Percentiles rank a stretch among this genome's conserved stretches.
Evolutionary conservation across 2,113 vertebrate genomes (phyloP).

Genomic region (Bubo bubo): DNA sequence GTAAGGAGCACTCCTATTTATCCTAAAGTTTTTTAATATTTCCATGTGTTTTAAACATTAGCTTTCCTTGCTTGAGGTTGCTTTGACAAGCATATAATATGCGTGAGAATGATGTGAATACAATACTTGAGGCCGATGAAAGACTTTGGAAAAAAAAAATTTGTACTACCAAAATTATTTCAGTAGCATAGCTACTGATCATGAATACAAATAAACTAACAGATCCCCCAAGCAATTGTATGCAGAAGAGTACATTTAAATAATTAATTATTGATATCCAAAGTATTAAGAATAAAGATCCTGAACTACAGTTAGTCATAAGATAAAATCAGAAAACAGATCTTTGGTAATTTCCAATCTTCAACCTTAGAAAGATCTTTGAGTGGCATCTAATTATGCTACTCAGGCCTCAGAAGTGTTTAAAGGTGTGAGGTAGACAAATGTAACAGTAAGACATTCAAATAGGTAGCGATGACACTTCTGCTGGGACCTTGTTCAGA

Average conservation of each 20-base stretch:
- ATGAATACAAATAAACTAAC: conserved; percentile 41
- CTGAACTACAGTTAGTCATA: neutral
- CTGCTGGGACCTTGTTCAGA: neutral
- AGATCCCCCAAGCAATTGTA: neutral
- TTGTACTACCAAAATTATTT: neutral
- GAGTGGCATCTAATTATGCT: neutral
- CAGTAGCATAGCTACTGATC: neutral
- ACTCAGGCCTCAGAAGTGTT: neutral
- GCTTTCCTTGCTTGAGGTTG: neutral
- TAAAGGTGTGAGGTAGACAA: neutral
- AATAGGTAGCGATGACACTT: neutral
- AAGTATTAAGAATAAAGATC: neutral
- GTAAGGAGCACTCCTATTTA: neutral
- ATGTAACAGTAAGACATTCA: neutral
- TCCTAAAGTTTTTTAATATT: conserved; percentile 7
- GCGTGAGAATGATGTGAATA: neutral
- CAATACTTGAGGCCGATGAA: conserved; percentile 21
- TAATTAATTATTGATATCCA: neutral
- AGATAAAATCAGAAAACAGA: neutral
- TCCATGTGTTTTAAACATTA: conserved; percentile 12
- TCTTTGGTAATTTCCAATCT: neutral
- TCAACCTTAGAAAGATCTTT: neutral
- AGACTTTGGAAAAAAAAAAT: neutral
- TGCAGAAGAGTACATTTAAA: neutral
- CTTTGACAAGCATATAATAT: conserved; percentile 18